Evolutionary conservation across 2,797 vertebrate species (phyloP), one percentile per base, ranked within the genome.

Genomic region (Diceros bicornis): DNA sequence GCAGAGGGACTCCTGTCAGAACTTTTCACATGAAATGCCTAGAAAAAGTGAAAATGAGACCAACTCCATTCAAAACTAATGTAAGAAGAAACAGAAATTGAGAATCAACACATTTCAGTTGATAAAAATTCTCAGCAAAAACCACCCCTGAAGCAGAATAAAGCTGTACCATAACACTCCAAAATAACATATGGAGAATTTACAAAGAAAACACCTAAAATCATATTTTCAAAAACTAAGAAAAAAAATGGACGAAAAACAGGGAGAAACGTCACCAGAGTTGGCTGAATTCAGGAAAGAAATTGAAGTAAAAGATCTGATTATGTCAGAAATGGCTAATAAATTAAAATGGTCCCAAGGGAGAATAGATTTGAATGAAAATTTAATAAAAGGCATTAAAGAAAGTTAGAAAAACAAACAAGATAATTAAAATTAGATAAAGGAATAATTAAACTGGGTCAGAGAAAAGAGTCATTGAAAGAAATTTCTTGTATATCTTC

Each of bases 381-480:
- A 94, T 82, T 94, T 91, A 74, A 62, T 55, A 69, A 94, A 64
- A 32, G 57, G 1, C 29, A 47, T 71, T 89, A 71, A 83, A 79
- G 79, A 92, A 83, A 86, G 59, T 86, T 52, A 86, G 50, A 57
- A 91, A 93, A 89, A 37, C 32, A 32, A 93, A 27, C 16, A 34
- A 64, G 52, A 77, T 64, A 72, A 81, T 74, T 66, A 61, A 75
- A 89, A 61, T 68, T 82, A 81, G 44, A 50, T 77, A 75, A 94
- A 32, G 44, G 29, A 87, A 91, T 21, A 92, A 55, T n/a, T 71
- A 47, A 87, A 83, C 18, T 69, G 41, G 2, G 25, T 91, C n/a
- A 87, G 29, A 83, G 52, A 88, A 94, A 83, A 55, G 32, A 94
- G 25, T 64, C 69, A 66, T 71, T 62, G 14, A 88, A 91, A 91